phyloP scores from a whole-genome alignment of 2,888 invertebrate genomes.

The Cepaea hortensis region DNA sequence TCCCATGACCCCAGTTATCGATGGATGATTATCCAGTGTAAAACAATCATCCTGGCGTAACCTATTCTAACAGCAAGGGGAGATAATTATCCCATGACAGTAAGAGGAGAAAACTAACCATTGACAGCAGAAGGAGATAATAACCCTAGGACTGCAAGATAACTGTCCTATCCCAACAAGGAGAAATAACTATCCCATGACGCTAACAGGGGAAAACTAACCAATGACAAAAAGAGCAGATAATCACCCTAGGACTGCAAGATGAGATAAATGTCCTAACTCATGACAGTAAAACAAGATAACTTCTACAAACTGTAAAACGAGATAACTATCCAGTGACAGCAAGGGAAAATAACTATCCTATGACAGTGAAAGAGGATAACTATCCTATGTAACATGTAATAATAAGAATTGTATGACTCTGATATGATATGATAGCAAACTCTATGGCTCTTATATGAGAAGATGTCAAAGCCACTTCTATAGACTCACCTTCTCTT shows the following conservation, averaged over 20 bases:
- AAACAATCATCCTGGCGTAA: no score
- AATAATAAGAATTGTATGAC: background rate
- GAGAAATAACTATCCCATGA: background rate
- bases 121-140: background rate
- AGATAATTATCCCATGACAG: background rate
- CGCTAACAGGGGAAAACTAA: background rate
- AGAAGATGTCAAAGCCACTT: background rate
- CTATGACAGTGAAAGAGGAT: background rate
- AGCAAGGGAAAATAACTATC: background rate
- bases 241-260: background rate
- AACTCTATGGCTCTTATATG: no score
- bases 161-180: background rate
- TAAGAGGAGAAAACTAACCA: background rate
- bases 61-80: background rate
- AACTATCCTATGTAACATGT: background rate
- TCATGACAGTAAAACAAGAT: background rate
- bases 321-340: background rate
- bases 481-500: conserved; percentile 35
- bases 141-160: background rate
- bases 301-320: background rate
- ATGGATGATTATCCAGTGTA: no score
- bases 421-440: no score
- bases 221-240: background rate
- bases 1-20: no score
- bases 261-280: background rate